Percentiles rank a stretch among this genome's conserved stretches.
Conservation (phyloP, 2,888 invertebrate species). For the Hypselothyrea guttata region DNA sequence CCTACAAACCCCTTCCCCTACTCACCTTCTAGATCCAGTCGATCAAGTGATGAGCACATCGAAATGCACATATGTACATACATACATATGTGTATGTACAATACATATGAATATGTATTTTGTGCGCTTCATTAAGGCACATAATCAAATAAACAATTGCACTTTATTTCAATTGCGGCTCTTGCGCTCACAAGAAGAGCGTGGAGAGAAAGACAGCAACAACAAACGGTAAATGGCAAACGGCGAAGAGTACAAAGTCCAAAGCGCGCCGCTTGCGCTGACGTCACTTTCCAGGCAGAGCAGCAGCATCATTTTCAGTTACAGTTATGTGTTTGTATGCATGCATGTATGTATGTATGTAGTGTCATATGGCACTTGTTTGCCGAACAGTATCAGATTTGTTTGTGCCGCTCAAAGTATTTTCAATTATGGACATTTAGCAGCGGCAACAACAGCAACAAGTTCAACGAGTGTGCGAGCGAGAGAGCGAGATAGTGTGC, state of each 20-base stretch:
- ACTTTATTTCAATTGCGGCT: slow-evolving; percentile 28
- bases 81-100: slow-evolving; percentile 34
- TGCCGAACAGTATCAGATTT: slow-evolving; percentile 41
- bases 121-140: slow-evolving; percentile 11
- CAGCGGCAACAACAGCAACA: slow-evolving; percentile 40
- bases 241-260: slow-evolving; percentile 42
- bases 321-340: slow-evolving; percentile 20
- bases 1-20: no score
- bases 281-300: slow-evolving; percentile 45
- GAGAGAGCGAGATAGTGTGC: no score
- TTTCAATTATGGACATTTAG: slow-evolving; percentile 55
- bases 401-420: slow-evolving; percentile 33
- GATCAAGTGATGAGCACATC: no score
- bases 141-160: slow-evolving; percentile 12
- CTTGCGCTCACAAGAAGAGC: slow-evolving; percentile 5
- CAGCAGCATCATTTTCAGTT: slow-evolving; percentile 20
- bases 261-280: slow-evolving; percentile 34
- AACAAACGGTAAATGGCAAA: slow-evolving; percentile 37
- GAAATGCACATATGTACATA: no score
- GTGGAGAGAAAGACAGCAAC: not conserved
- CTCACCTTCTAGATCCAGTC: no score
- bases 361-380: slow-evolving; percentile 46
- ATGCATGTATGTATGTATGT: not conserved
- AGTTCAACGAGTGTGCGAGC: no score
- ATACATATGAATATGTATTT: no score